Evolutionary conservation across 2,797 vertebrate genomes (phyloP).

Genomic region (Hapalemur alaotrensis): DNA sequence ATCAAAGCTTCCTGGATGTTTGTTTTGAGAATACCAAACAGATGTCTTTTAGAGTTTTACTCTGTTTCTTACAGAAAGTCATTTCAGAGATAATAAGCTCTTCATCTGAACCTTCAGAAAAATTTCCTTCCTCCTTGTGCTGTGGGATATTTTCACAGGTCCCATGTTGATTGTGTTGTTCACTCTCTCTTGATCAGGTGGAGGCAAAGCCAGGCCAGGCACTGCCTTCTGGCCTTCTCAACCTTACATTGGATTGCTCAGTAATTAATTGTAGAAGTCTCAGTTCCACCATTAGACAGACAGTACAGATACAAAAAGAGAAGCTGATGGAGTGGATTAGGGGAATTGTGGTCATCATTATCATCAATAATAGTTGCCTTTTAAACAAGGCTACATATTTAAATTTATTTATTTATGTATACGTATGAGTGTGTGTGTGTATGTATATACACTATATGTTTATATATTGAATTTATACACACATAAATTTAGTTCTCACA

Average conservation of each 20-base stretch:
- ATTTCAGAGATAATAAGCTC: not conserved
- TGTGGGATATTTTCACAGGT: not conserved
- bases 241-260: not conserved
- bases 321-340: not conserved
- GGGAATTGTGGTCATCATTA: not conserved
- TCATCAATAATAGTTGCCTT: not conserved
- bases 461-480: not conserved
- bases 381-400: not conserved
- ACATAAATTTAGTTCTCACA: not conserved
- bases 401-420: not conserved
- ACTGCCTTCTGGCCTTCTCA: not conserved
- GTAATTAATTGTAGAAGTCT: not conserved
- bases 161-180: not conserved
- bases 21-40: conserved; percentile 27
- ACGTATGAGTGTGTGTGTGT: not conserved
- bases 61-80: conserved; percentile 28
- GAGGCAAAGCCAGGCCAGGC: not conserved
- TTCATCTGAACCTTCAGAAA: not conserved
- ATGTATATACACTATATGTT: too few species aligned
- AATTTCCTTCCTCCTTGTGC: not conserved
- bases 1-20: not conserved
- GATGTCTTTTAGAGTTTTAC: conserved; percentile 12
- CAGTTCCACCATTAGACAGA: not conserved
- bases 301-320: not conserved
- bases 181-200: not conserved